Evolutionary conservation across 2,888 invertebrate genomes (phyloP), one percentile per base, ranked within the genome.

Genomic region (Pherbina coryleti): DNA sequence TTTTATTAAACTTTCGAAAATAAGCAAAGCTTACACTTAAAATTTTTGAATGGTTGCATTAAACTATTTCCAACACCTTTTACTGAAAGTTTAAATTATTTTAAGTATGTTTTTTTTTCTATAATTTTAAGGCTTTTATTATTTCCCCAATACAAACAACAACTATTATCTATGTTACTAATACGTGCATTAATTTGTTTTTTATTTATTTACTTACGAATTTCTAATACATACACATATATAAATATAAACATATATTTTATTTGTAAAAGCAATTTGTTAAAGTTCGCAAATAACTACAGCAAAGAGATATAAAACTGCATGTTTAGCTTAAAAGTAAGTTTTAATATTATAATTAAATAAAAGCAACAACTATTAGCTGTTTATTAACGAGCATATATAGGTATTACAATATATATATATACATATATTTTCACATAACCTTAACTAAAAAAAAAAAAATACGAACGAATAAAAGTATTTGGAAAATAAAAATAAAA

Each of bases 271-370:
- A 37, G 44, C 51, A 71, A 71, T 28, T 55, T 71, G 31, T 70
- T 53, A 28, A 71, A 31, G 31, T 71, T 37, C 62, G 28, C 62
- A 53, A 44, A 67, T n/a, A 49, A 22, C n/a, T 25, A 31, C 19
- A 55, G 28, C 31, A 49, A 53, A 67, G 55, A 34, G 57, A 70
- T 11, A 71, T 28, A 19, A 60, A 76, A 70, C 19, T 76, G 76
- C 76, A 76, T 76, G 76, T 76, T 64, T 66, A 76, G 71, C 64
- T 71, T 51, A 70, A 31, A 62, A 62, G 44, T 76, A 76, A 76
- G 76, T 64, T 74, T 73, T 44, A 64, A 64, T 44, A 25, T 62
- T 57, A 31, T 31, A 64, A n/a, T 31, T 9, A 64, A 55, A 22
- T 60, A 60, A 60, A 25, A 44, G 44, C 44, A 51, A 70, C 70